Conservation (phyloP, 2,888 invertebrate species). For the Unio delphinus region DNA sequence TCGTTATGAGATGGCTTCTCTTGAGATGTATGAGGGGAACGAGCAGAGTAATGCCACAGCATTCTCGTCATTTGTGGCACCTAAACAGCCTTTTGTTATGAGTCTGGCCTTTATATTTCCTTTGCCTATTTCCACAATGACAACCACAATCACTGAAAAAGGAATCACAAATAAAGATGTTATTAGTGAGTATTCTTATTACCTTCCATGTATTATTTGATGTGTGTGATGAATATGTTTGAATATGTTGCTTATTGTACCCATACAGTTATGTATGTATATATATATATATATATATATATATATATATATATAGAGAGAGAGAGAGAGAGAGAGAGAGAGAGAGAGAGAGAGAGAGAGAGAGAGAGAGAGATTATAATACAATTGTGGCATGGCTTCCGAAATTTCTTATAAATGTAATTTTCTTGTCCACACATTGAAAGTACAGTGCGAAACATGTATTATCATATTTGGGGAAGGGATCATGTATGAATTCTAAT, state of each 20-base stretch:
- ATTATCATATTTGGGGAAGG: too few relatives aligned
- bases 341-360: too few relatives aligned
- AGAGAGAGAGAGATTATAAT: too few relatives aligned
- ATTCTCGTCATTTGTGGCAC: slow-evolving; percentile 88
- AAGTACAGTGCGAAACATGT: too few relatives aligned
- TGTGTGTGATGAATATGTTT: background rate
- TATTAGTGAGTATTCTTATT: slow-evolving; percentile 76
- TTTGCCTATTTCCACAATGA: slow-evolving; percentile 83
- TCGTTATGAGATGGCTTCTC: slow-evolving; percentile 90
- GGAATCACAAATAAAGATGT: slow-evolving; percentile 91
- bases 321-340: too few relatives aligned
- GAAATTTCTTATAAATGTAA: too few relatives aligned
- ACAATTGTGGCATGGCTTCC: too few relatives aligned
- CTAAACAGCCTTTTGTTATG: slow-evolving; percentile 79
- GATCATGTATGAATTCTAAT: too few relatives aligned
- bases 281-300: too few relatives aligned
- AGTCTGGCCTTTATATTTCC: slow-evolving; percentile 92
- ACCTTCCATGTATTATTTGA: background rate
- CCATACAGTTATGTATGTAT: background rate
- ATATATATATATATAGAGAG: too few relatives aligned
- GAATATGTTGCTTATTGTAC: background rate
- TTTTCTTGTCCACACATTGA: too few relatives aligned
- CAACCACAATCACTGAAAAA: slow-evolving; percentile 91
- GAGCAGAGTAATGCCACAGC: slow-evolving; percentile 84
- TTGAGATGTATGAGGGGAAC: slow-evolving; percentile 96